phyloP scores from a whole-genome alignment of 2,113 vertebrate genomes.

The Willisornis vidua region DNA sequence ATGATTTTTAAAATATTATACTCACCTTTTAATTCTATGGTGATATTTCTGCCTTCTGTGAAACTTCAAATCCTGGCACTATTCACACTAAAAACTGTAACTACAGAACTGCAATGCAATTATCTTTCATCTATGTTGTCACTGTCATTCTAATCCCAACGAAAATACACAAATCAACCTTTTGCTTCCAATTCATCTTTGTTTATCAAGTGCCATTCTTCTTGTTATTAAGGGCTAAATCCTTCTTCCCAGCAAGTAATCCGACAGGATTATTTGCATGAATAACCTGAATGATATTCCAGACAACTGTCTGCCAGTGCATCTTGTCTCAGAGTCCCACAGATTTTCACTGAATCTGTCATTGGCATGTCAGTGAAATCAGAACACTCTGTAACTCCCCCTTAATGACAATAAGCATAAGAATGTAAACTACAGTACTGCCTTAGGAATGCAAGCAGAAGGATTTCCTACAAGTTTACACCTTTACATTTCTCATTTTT shows the following conservation, averaged over 20 bases:
- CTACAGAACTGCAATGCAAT: neutral
- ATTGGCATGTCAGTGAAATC: neutral
- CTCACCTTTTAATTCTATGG: neutral
- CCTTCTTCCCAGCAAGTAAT: slow-evolving; percentile 1
- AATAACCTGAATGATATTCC: neutral
- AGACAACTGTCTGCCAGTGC: neutral
- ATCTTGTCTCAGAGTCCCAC: neutral
- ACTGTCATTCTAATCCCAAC: neutral
- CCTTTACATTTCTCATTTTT: neutral
- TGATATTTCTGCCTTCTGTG: neutral
- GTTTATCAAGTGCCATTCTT: neutral
- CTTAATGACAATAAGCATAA: neutral
- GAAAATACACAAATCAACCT: slow-evolving; percentile 1
- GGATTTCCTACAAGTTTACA: neutral
- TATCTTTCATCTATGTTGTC: neutral
- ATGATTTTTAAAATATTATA: neutral
- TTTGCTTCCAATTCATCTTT: neutral
- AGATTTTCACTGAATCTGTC: neutral
- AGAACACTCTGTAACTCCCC: neutral
- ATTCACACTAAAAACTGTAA: neutral
- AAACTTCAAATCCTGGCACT: neutral
- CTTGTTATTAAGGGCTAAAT: neutral
- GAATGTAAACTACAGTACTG: neutral
- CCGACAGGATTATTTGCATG: slow-evolving; percentile 14
- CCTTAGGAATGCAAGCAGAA: neutral